Conservation (phyloP, 2,888 invertebrate species). For the Galerucella nymphaeae region DNA sequence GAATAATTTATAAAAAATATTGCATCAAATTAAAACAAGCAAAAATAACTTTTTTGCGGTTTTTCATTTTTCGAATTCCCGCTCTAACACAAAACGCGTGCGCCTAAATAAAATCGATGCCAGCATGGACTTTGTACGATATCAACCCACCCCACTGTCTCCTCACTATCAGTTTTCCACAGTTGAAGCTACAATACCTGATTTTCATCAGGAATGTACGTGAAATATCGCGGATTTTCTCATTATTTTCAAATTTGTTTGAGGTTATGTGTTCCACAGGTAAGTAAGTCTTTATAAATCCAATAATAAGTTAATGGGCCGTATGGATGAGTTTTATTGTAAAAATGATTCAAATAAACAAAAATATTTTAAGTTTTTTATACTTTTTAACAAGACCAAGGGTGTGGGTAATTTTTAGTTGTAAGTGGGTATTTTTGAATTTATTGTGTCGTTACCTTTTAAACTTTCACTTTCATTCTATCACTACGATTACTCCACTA, state of each 20-base stretch:
- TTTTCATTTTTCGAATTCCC: constrained; percentile 39
- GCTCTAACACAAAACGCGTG: constrained; percentile 27
- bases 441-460: too few relatives aligned
- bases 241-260: constrained; percentile 9
- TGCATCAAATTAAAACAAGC: too few relatives aligned
- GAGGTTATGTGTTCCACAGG: constrained; percentile 27
- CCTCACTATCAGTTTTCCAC: constrained; percentile 54
- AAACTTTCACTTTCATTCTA: too few relatives aligned
- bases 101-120: constrained; percentile 37
- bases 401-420: too few relatives aligned
- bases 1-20: too few relatives aligned
- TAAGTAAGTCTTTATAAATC: background rate
- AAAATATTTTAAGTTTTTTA: too few relatives aligned
- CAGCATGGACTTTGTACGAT: constrained; percentile 48
- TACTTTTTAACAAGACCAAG: too few relatives aligned
- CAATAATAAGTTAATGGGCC: too few relatives aligned
- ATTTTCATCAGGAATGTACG: constrained; percentile 27
- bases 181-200: constrained; percentile 52
- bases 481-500: too few relatives aligned
- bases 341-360: too few relatives aligned
- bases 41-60: constrained; percentile 4
- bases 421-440: too few relatives aligned
- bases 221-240: constrained; percentile 16
- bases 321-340: too few relatives aligned
- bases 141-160: constrained; percentile 56